Conservation (phyloP, 2,113 vertebrate species). For the Condylura cristata region DNA sequence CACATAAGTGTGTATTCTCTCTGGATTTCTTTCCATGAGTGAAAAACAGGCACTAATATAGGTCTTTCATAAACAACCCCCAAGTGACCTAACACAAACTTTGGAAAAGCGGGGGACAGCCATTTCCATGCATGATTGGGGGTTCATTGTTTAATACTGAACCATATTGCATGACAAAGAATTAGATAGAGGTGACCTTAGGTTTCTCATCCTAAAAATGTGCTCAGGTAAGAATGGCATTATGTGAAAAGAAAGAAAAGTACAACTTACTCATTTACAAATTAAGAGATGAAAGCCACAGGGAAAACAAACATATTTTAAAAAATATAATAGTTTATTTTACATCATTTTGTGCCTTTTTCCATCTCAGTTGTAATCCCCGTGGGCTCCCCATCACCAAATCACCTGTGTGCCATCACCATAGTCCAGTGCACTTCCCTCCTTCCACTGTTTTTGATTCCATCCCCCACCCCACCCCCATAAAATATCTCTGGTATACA, state of each 20-base stretch:
- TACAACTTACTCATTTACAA: not conserved
- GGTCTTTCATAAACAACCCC: not conserved
- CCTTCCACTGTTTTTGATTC: too few relatives aligned
- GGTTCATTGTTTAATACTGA: not conserved
- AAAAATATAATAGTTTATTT: too few relatives aligned
- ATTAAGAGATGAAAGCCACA: not conserved
- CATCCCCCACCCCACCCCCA: too few relatives aligned
- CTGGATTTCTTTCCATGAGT: not conserved
- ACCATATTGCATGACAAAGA: not conserved
- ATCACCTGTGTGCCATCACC: too few relatives aligned
- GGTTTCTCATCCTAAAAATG: not conserved
- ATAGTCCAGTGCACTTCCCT: too few relatives aligned
- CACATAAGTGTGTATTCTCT: not conserved
- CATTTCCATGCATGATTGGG: not conserved
- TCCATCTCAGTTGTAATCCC: too few relatives aligned
- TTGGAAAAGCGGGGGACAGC: not conserved
- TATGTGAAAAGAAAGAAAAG: not conserved
- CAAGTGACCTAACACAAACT: not conserved
- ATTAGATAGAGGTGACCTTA: not conserved
- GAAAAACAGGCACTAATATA: not conserved
- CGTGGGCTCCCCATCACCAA: too few relatives aligned
- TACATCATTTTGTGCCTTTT: too few relatives aligned
- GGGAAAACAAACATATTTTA: not conserved
- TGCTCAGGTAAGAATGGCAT: not conserved
- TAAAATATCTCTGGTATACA: too few relatives aligned